Conservation (phyloP, 2,113 vertebrate species). For the Tinamus guttatus region DNA sequence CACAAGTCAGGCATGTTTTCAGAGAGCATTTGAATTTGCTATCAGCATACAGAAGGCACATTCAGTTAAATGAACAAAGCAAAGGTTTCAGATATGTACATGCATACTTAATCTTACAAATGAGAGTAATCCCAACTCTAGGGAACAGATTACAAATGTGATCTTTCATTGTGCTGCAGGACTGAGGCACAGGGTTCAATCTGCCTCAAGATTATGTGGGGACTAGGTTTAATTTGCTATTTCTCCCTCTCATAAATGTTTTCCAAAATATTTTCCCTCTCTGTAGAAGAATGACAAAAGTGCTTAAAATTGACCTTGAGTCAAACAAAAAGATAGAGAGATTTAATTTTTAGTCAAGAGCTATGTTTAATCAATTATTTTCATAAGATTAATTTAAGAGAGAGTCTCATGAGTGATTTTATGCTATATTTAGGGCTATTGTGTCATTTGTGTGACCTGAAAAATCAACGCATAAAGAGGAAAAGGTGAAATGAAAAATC, state of each 20-base stretch:
- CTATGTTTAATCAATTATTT: constrained; percentile 54
- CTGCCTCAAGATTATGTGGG: neutral
- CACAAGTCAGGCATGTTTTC: neutral
- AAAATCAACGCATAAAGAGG: constrained; percentile 43
- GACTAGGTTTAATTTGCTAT: neutral
- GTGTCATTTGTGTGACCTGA: constrained; percentile 5
- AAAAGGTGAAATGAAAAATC: constrained; percentile 29
- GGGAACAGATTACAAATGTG: neutral
- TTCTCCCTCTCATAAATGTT: neutral
- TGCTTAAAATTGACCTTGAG: constrained; percentile 56
- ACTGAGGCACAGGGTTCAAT: neutral
- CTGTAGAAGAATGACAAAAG: neutral
- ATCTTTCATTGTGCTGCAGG: neutral
- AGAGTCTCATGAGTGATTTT: constrained; percentile 36
- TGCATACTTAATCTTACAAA: neutral
- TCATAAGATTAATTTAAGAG: constrained; percentile 37
- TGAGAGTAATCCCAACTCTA: neutral
- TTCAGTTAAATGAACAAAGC: neutral
- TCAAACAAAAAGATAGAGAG: constrained; percentile 23
- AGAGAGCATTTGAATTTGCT: neutral
- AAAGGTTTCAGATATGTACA: neutral
- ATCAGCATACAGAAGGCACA: neutral
- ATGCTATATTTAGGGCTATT: constrained; percentile 45
- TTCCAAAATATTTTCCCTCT: neutral
- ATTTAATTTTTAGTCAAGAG: constrained; percentile 55